Conservation (phyloP, 1,140 invertebrate genomes). For the Panulirus ornatus region DNA sequence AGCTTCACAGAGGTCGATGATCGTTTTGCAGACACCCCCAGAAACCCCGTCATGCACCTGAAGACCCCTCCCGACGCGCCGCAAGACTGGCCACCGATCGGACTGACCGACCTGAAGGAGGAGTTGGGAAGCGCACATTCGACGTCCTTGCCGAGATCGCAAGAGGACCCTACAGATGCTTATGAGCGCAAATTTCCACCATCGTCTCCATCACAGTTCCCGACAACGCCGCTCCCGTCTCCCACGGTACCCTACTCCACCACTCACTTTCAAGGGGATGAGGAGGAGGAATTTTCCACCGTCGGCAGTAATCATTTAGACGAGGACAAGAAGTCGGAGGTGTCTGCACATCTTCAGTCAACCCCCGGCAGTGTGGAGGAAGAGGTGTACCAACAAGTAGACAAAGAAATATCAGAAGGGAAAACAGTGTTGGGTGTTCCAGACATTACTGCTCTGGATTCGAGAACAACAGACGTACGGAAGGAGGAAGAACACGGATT, state of each 20-base stretch:
- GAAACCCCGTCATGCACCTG: not conserved
- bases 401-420: constrained; percentile 2
- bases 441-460: not conserved
- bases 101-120: not conserved
- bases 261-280: not conserved
- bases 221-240: not conserved
- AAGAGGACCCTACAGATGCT: not conserved
- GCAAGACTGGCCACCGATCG: not conserved
- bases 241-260: not conserved
- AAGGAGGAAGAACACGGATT: not conserved
- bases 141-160: not conserved
- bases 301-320: constrained; percentile 7
- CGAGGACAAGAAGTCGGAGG: constrained; percentile 8
- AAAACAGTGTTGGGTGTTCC: not conserved
- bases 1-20: not conserved
- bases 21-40: no score
- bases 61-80: not conserved
- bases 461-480: not conserved
- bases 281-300: constrained; percentile 18
- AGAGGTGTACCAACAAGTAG: not conserved
- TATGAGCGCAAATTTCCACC: not conserved
- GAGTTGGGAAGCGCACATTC: not conserved
- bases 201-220: not conserved
- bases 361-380: not conserved
- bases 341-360: not conserved